These are phyloP conservation scores for Parthenolecanium corni DNA, from an alignment of 2,888 invertebrate genomes.

Conservation along the genomic window DNA sequence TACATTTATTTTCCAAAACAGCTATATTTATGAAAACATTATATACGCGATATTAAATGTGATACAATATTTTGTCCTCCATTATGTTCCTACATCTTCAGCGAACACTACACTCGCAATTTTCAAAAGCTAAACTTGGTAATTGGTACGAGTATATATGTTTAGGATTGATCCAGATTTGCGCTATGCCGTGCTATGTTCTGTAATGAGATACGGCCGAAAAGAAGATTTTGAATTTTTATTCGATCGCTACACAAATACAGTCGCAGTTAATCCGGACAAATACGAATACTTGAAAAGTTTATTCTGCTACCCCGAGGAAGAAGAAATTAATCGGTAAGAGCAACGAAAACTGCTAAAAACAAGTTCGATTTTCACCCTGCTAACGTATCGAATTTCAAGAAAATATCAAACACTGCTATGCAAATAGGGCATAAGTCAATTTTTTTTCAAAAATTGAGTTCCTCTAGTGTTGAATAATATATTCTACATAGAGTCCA, in stretches of 20 bases:
- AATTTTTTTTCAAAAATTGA: no score
- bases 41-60: no score
- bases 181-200: constrained; percentile 17
- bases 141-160: no score
- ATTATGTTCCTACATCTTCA: no score
- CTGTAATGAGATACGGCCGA: constrained; percentile 1
- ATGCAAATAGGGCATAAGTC: no score
- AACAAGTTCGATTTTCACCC: neutral
- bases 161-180: constrained; percentile 22
- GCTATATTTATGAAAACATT: no score
- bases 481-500: no score
- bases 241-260: neutral
- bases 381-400: neutral
- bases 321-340: constrained; percentile 1
- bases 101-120: no score
- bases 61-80: no score
- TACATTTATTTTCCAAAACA: no score
- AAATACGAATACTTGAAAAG: constrained; percentile 10
- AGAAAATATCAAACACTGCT: neutral
- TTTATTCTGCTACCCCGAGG: constrained; percentile 10
- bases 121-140: no score
- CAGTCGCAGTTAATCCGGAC: neutral
- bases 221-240: constrained; percentile 14
- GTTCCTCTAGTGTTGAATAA: no score
- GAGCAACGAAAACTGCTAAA: neutral